Conservation (phyloP, 2,888 invertebrate genomes). For the Hypsopygia costalis region DNA sequence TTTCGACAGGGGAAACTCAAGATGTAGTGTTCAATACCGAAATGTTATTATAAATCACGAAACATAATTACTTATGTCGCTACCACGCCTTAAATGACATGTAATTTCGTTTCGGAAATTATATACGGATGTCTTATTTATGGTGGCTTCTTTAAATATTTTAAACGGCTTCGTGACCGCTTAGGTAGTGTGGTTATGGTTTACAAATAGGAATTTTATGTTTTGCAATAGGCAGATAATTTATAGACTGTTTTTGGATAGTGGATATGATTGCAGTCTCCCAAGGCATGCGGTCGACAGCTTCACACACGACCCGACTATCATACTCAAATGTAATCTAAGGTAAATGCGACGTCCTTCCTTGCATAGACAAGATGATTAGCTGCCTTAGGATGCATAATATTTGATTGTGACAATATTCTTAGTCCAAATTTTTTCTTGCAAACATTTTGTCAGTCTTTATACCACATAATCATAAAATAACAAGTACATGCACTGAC, state of each 20-base stretch:
- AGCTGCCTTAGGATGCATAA: too few species aligned
- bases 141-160: conserved; percentile 59
- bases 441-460: too few species aligned
- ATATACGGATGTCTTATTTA: conserved; percentile 64
- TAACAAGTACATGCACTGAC: too few species aligned
- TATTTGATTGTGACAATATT: too few species aligned
- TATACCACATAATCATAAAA: too few species aligned
- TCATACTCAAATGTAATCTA: conserved; percentile 8
- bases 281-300: too few species aligned
- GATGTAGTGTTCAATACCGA: conserved; percentile 47
- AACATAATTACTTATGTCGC: conserved; percentile 62
- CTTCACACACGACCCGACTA: too few species aligned
- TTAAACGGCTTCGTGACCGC: conserved; percentile 34
- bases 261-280: background rate
- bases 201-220: background rate
- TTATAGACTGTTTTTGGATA: background rate
- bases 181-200: conserved; percentile 27
- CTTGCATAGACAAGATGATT: too few species aligned
- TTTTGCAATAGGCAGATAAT: background rate
- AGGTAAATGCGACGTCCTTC: too few species aligned
- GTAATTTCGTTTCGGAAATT: conserved; percentile 69
- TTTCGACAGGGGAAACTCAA: conserved; percentile 54
- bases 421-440: too few species aligned
- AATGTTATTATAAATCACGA: conserved; percentile 65
- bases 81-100: conserved; percentile 66